Conservation (phyloP, 2,888 invertebrate genomes). For the Timandra comae region DNA sequence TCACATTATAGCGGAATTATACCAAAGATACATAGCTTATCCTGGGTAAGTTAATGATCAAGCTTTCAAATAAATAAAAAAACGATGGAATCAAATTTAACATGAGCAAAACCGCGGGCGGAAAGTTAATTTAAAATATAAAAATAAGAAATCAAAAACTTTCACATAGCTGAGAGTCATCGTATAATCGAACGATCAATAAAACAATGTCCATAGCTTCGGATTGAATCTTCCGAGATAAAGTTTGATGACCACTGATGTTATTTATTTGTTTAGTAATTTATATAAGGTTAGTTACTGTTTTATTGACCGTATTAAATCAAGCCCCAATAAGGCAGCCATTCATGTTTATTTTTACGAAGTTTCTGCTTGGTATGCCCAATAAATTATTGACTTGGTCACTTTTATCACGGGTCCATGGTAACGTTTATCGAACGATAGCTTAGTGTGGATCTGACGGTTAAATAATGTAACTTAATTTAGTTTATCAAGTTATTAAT, state of each 20-base stretch:
- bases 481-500: too few relatives aligned
- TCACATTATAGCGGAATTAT: too few relatives aligned
- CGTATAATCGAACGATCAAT: slow-evolving; percentile 6
- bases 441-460: slow-evolving; percentile 46
- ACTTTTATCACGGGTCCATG: slow-evolving; percentile 70
- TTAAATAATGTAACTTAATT: too few relatives aligned
- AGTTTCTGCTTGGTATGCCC: slow-evolving; percentile 71
- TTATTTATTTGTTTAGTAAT: slow-evolving; percentile 77
- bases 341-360: slow-evolving; percentile 77
- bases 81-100: too few relatives aligned
- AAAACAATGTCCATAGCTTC: slow-evolving; percentile 37
- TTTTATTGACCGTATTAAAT: slow-evolving; percentile 75
- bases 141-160: too few relatives aligned
- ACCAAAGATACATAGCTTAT: too few relatives aligned
- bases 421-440: slow-evolving; percentile 58
- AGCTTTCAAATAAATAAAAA: too few relatives aligned
- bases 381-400: slow-evolving; percentile 74
- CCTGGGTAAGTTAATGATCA: too few relatives aligned
- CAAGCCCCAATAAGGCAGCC: slow-evolving; percentile 76
- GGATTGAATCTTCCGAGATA: slow-evolving; percentile 42
- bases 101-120: too few relatives aligned
- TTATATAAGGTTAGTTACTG: slow-evolving; percentile 77
- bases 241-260: slow-evolving; percentile 68
- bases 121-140: too few relatives aligned
- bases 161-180: too few relatives aligned